Evolutionary conservation across 2,113 vertebrate species (phyloP), one percentile per base, ranked within the genome.

Genomic region (Lota lota): DNA sequence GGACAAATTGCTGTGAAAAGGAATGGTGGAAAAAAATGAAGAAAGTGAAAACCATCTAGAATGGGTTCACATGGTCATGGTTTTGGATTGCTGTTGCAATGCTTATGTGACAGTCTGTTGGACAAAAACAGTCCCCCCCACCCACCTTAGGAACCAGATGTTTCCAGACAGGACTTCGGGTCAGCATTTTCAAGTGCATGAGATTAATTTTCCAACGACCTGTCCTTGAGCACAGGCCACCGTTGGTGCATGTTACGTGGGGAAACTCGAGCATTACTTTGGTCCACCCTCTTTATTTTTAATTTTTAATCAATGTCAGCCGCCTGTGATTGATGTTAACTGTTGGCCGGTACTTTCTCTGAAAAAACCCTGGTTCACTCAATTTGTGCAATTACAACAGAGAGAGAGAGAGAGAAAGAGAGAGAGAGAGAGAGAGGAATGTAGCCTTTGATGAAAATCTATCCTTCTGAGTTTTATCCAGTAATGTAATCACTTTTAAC

Each of bases 401-500:
- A 56, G 50, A 17, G 50, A 15, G 50, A n/a, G 14, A 40, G 40
- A 47, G 40, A 19, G 57, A 61, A 60, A 15, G 50, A 15, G 50
- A 67, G 40, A 56, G 50, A 17, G 50, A 15, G 50, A n/a, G 14
- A 40, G 40, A 47, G 40, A 19, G 57, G 64, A 60, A 15, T 3
- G 54, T 66, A 47, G 61, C 33, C 67, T 80, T 73, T 83, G 70
- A 86, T 74, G 67, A 59, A 79, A 72, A 78, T 64, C 71, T 72
- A 64, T 56, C 69, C 67, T 36, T 61, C 18, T 73, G 67, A 71
- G n/a, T 61, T 58, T 47, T 50, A 67, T 75, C 71, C 19, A 83
- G 71, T 79, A 77, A 83, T 82, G 72, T 47, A 77, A 65, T 75
- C 54, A 62, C 24, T 79, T 60, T 79, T 51, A 77, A 74, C 79